Conservation (phyloP, 2,113 vertebrate species). For the Scolopax mira region DNA sequence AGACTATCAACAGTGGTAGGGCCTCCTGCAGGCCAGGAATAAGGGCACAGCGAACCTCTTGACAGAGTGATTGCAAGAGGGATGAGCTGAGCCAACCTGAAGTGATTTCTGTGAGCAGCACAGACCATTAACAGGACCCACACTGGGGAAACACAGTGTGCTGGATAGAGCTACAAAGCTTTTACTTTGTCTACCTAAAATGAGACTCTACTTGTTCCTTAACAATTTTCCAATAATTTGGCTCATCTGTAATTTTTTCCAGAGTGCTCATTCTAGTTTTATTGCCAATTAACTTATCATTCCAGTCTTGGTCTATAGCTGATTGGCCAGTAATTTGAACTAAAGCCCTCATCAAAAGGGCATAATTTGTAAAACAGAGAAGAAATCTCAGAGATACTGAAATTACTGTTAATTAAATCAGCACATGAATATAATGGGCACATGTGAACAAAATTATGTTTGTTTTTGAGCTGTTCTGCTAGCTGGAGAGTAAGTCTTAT, state of each 20-base stretch:
- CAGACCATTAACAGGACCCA: neutral
- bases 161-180: neutral
- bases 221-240: neutral
- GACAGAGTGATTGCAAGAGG: neutral
- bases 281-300: constrained; percentile 18
- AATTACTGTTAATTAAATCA: constrained; percentile 58
- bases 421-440: neutral
- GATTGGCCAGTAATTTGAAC: constrained; percentile 2
- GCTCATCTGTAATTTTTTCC: neutral
- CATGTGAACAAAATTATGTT: constrained; percentile 35
- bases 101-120: neutral
- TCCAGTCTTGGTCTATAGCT: neutral
- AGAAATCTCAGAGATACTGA: neutral
- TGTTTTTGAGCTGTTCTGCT: constrained; percentile 37
- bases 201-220: neutral
- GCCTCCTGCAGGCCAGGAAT: neutral
- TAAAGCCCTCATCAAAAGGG: constrained; percentile 39
- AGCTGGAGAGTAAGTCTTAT: neutral
- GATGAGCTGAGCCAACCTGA: neutral
- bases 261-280: neutral
- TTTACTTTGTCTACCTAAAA: neutral
- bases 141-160: neutral
- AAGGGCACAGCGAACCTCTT: neutral
- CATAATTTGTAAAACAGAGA: constrained; percentile 17
- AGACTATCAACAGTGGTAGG: neutral